A percentile compares a stretch with the other conserved stretches of the same genome.
Evolutionary conservation across 23 tunicate genomes (phyloP).

Genomic region (Diplosoma virens): DNA sequence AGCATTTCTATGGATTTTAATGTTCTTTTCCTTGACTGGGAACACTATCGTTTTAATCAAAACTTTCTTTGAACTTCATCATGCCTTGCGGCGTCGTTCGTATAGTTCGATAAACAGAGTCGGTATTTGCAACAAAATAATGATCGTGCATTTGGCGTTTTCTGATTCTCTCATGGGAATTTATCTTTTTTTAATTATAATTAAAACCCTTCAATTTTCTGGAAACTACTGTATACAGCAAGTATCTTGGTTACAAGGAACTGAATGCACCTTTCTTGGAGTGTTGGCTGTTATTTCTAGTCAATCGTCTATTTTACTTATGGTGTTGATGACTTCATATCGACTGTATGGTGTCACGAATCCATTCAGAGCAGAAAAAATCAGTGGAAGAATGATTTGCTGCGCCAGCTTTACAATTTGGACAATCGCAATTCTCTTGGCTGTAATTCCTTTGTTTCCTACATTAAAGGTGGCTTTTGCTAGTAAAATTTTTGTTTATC

Average conservation of each 20-base stretch:
- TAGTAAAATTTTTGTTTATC: neutral
- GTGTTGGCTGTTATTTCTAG: conserved; percentile 49
- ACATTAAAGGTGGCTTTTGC: neutral
- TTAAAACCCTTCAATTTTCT: conserved; percentile 32
- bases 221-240: conserved; percentile 37
- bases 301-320: conserved; percentile 57
- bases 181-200: conserved; percentile 35
- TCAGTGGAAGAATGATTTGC: conserved; percentile 26
- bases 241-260: conserved; percentile 42
- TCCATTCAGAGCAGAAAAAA: conserved; percentile 51
- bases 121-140: conserved; percentile 55
- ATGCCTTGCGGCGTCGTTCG: conserved; percentile 25
- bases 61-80: conserved; percentile 26
- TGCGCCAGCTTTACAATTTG: conserved; percentile 25
- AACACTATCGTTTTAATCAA: conserved; percentile 36
- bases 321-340: conserved; percentile 72
- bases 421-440: conserved; percentile 28
- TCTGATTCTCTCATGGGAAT: conserved; percentile 77
- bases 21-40: conserved; percentile 42
- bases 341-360: conserved; percentile 44
- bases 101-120: conserved; percentile 23
- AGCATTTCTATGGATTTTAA: conserved; percentile 49
- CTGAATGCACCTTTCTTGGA: conserved; percentile 36
- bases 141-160: conserved; percentile 53
- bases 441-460: conserved; percentile 27